These are phyloP conservation scores for Hemithea aestivaria DNA, from an alignment of 2,888 invertebrate species.

Conservation along the genomic window DNA sequence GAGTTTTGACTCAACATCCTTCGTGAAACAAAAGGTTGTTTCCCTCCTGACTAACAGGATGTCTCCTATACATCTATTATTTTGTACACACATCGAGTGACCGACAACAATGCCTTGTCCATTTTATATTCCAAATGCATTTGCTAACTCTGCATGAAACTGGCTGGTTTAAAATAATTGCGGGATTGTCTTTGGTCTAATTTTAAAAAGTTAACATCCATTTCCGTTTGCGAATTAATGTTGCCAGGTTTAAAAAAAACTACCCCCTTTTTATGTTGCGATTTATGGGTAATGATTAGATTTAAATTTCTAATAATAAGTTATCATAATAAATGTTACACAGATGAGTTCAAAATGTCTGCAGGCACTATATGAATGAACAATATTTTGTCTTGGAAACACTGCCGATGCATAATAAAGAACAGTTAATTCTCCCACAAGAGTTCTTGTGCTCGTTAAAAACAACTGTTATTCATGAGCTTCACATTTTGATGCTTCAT, in stretches of 20 bases:
- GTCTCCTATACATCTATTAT: constrained; percentile 31
- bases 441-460: constrained; percentile 24
- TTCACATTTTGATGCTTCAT: constrained; percentile 16
- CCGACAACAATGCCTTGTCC: constrained; percentile 50
- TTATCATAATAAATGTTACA: no score
- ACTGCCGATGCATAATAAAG: constrained; percentile 24
- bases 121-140: constrained; percentile 50
- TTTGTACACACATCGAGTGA: constrained; percentile 46
- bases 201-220: constrained; percentile 1
- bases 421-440: constrained; percentile 38
- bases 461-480: constrained; percentile 30
- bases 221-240: background rate
- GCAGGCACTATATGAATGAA: constrained; percentile 15
- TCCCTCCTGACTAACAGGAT: constrained; percentile 44
- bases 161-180: constrained; percentile 15
- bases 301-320: no score
- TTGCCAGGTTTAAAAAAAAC: constrained; percentile 3
- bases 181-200: constrained; percentile 19
- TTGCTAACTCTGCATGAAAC: background rate
- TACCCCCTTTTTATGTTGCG: no score
- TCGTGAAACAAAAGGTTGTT: constrained; percentile 51
- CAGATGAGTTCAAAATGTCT: constrained; percentile 18
- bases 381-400: constrained; percentile 8
- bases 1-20: constrained; percentile 5
- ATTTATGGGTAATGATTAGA: no score